Base-by-base conservation (phyloP, 1,140 invertebrate species). In the Apis dorsata region DNA sequence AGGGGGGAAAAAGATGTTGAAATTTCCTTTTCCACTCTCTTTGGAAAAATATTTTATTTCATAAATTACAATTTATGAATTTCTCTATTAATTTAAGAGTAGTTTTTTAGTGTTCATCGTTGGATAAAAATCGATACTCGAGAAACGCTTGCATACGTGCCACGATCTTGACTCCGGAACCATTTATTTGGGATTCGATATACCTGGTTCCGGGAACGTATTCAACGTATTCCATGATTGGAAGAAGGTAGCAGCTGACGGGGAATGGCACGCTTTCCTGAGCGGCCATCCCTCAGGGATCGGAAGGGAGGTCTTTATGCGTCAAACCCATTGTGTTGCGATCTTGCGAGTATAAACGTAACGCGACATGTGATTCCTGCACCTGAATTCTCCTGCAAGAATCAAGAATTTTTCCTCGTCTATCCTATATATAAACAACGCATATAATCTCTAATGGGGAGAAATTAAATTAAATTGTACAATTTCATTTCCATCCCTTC, bases 251-350 rank as follows among this genome's bases (percentile, higher is more conserved):
- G 84, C 88, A 90, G 88, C 88, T 90, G 88, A 85, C 70, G 59
- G 72, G 63, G 66, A 73, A 86, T 81, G 86, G 88, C 88, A 90
- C 88, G 84, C 88, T 90, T 86, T 82, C 79, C 72, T 59, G 70
- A 83, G 72, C 88, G 70, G 51, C 69, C 73, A 75, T 21, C 44
- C n/a, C 49, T 68, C 11, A 69, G 62, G 74, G 69, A 62, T 66
- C 34, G 62, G 66, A 55, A 44, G 59, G 76, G 70, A 81, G 78
- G 53, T 85, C 80, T 88, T 90, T 89, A 87, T 81, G 81, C 53
- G 83, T 81, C 62, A 68, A 86, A 81, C 34, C 70, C 28, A 84
- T 90, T 90, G 84, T 83, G n/a, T n/a, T 53, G 59, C 59, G 79
- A 81, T 79, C 76, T 76, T 62, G 76, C 57, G 57, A 70, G 57